Evolutionary conservation across 1,140 invertebrate species (phyloP), one percentile per base, ranked within the genome.

Genomic region (Sminthurinus signatus): DNA sequence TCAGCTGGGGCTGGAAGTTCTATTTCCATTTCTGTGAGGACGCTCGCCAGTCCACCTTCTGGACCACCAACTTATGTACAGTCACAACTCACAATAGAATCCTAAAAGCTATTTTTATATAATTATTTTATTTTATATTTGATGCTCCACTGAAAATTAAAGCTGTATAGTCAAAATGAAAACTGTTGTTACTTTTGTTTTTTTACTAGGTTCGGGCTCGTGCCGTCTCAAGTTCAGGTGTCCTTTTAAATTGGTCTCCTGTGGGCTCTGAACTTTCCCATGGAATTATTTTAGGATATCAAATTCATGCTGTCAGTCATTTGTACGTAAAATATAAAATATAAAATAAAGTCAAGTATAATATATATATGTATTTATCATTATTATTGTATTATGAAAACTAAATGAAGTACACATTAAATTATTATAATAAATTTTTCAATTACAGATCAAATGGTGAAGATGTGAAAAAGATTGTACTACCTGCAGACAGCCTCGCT

Each of bases 1-100:
- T 48, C 63, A 19, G 63, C 68, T 27, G 68, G 68, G n/a, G 55
- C 32, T 60, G 68, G 68, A 63, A 54, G 56, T 32, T 55, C 63
- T 15, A 52, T 64, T n/a, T 48, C 56, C 21, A 29, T 58, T 10
- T 23, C 63, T 23, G 50, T 69, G 5, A 32, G 64, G 29, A 69
- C 68, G 28, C 31, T 36, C 23, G 63, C 32, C 63, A 57, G 57
- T 12, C 68, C 64, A 32, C 68, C 68, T 27, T 59, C 68, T 23
- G 44, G 25, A 4, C 25, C 63, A 31, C 63, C 64, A 5, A 50
- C 31, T 25, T 65, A 69, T 48, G 67, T 68, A 64, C 48, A 42
- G 2, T 44, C 19, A 44, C 15, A 10, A 23, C 28, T 23, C 25
- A 27, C 29, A 28, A 15, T 23, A n/a, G 12, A 62, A 5, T 12